Evolutionary conservation across 2,888 invertebrate species (phyloP), one percentile per base, ranked within the genome.

Genomic region (Polydrusus pterygomalis): DNA sequence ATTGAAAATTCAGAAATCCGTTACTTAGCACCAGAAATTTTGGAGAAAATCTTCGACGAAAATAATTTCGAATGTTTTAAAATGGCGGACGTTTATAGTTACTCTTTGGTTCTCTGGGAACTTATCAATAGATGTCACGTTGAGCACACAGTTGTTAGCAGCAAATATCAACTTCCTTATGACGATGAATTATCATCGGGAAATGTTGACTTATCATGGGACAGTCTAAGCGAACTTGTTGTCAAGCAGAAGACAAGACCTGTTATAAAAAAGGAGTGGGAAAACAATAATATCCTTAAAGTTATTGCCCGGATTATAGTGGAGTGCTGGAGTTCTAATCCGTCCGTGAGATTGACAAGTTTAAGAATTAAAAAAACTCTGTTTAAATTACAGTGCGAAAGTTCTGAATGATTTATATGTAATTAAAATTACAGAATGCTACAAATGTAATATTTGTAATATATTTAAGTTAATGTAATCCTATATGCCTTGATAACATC

Each of bases 101-200:
- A 80, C 51, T 76, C 79, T 11, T 20, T 81, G 17, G 74, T 81
- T 1, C 43, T 81, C 1, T 81, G 81, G 81, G 81, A 81, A 70
- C 76, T 81, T 60, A 15, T 72, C 0, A 77, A 38, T 18, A 49
- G 78, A 54, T 77, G 72, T 38, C 51, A 70, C 10, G 11, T 70
- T 6, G 47, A 34, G 9, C 47, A 60, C 10, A 10, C 17, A 10
- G 10, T 60, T 7, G 15, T 34, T 8, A 18, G 10, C 8, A 40
- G 30, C 34, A 54, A 45, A 3, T 79, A 81, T 34, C 65, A 76
- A 51, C 25, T 74, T 5, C 81, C 81, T 2, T 81, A 75, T 60
- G 70, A 70, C 18, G 73, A 75, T 18, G 68, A 74, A 54, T 18
- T 78, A 9, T n/a, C 8, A 15, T 43, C 30, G 6, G 51, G 45